Conservation (phyloP, 2,888 invertebrate genomes). For the Pseudococcus jackbeardsleyi region DNA sequence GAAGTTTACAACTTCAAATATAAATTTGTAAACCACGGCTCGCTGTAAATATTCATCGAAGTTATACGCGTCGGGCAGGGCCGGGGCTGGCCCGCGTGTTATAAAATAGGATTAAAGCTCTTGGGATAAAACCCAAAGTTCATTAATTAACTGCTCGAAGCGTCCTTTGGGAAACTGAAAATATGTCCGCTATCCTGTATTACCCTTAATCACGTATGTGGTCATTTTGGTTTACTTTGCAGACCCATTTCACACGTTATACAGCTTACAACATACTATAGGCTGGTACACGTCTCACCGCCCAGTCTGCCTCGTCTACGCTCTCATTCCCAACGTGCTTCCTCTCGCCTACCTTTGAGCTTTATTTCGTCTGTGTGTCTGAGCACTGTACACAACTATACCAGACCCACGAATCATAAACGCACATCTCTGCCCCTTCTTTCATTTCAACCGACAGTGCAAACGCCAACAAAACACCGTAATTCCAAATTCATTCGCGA, state of each 20-base stretch:
- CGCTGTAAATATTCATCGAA: conserved; percentile 63
- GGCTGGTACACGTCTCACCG: neutral
- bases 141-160: conserved; percentile 64
- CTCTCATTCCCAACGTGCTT: neutral
- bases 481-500: conserved; percentile 11
- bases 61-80: neutral
- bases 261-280: neutral
- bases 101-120: conserved; percentile 63
- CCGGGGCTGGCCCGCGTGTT: neutral
- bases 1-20: conserved; percentile 54
- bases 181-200: conserved; percentile 59
- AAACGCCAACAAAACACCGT: neutral
- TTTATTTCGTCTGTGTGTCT: neutral
- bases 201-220: conserved; percentile 60
- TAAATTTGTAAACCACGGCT: conserved; percentile 58
- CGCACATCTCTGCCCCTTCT: neutral
- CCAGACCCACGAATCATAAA: neutral
- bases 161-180: conserved; percentile 64
- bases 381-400: neutral
- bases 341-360: neutral
- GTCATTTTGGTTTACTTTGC: conserved; percentile 56
- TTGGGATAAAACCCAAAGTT: conserved; percentile 64
- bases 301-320: neutral
- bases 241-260: conserved; percentile 49
- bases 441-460: neutral